Percentiles rank a stretch among this genome's conserved stretches.
These are phyloP conservation scores for Cyrtonyx montezumae DNA, from an alignment of 2,113 vertebrate genomes.

Conservation along the genomic window DNA sequence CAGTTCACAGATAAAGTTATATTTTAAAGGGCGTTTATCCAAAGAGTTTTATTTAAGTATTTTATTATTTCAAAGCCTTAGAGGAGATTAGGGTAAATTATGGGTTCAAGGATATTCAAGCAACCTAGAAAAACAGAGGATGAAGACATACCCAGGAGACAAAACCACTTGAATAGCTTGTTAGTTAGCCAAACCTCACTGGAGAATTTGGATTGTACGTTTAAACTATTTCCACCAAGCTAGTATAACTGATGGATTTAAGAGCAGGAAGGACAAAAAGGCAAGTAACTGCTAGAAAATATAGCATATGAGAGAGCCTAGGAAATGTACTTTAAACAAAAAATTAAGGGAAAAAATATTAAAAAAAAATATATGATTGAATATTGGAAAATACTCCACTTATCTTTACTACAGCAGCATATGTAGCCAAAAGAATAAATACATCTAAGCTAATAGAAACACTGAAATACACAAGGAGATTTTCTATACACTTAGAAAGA, in stretches of 20 bases:
- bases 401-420: not conserved
- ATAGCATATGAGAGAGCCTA: not conserved
- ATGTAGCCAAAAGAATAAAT: not conserved
- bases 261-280: slow-evolving; percentile 44
- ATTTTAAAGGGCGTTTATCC: slow-evolving; percentile 41
- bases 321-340: not conserved
- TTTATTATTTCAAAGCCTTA: slow-evolving; percentile 62
- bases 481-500: not conserved
- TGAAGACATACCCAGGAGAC: slow-evolving; percentile 28
- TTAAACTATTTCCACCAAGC: slow-evolving; percentile 25
- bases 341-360: not conserved
- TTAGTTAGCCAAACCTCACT: slow-evolving; percentile 49
- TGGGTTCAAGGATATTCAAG: slow-evolving; percentile 39
- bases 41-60: slow-evolving; percentile 32
- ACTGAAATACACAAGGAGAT: not conserved
- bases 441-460: not conserved
- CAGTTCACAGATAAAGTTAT: slow-evolving; percentile 16
- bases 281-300: not conserved
- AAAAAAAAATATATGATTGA: not conserved
- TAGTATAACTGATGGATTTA: not conserved
- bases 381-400: not conserved
- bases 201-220: slow-evolving; percentile 35
- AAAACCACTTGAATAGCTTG: slow-evolving; percentile 60
- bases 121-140: slow-evolving; percentile 58
- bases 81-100: slow-evolving; percentile 59